phyloP scores from a whole-genome alignment of 2,888 invertebrate genomes.

The Lamellibrachia satsuma region DNA sequence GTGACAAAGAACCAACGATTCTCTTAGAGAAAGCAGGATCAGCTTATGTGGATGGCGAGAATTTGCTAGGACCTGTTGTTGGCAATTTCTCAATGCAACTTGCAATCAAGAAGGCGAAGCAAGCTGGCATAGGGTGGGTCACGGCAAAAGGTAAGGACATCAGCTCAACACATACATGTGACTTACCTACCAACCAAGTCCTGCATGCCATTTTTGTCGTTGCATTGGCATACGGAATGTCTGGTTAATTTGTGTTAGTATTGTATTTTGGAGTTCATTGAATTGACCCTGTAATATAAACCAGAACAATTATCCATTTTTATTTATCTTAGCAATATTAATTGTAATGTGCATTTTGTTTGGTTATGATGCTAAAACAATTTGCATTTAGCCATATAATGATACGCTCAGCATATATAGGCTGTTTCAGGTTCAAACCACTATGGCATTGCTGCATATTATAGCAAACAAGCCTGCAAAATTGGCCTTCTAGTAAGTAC shows the following conservation, averaged over 20 bases:
- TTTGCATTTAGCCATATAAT: background rate
- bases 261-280: background rate
- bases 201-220: background rate
- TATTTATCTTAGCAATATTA: background rate
- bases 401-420: background rate
- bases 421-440: slow-evolving; percentile 56
- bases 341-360: background rate
- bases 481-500: slow-evolving; percentile 45
- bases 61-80: slow-evolving; percentile 74
- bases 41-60: slow-evolving; percentile 80
- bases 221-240: background rate
- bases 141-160: slow-evolving; percentile 74
- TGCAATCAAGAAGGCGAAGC: slow-evolving; percentile 83
- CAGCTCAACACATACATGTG: too few relatives aligned
- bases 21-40: slow-evolving; percentile 73
- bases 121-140: slow-evolving; percentile 85
- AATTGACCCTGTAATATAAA: background rate
- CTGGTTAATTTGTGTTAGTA: background rate
- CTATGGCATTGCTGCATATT: slow-evolving; percentile 51
- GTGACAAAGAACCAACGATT: slow-evolving; percentile 71
- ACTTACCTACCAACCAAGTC: background rate
- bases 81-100: slow-evolving; percentile 69
- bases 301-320: background rate
- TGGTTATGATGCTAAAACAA: background rate
- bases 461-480: slow-evolving; percentile 42